Evolutionary conservation across 2,113 vertebrate genomes (phyloP).

Genomic region (Eudyptes chrysolophus): DNA sequence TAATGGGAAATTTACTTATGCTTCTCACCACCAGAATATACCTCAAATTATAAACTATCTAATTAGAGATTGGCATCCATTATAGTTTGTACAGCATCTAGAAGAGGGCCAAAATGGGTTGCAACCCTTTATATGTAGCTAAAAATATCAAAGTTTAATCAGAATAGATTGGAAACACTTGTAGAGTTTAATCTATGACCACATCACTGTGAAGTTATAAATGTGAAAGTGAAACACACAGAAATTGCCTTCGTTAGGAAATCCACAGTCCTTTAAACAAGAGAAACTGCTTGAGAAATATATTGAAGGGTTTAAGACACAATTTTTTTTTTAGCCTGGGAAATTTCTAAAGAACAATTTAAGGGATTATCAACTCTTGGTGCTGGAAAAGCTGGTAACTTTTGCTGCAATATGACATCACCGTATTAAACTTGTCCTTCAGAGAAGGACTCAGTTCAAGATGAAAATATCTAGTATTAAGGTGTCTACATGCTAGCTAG

Average conservation of each 20-base stretch:
- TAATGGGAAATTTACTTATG: conserved; percentile 16
- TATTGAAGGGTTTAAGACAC: not conserved
- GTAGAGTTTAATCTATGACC: conserved; percentile 13
- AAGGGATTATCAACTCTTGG: not conserved
- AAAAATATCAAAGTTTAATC: conserved; percentile 23
- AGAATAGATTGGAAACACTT: not conserved
- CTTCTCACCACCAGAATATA: not conserved
- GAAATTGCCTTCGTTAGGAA: not conserved
- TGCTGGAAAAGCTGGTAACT: not conserved
- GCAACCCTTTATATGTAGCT: not conserved
- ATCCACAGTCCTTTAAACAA: not conserved
- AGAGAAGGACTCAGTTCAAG: not conserved
- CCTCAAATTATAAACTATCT: not conserved
- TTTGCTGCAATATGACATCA: not conserved
- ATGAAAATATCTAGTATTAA: not conserved
- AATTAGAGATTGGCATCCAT: not conserved
- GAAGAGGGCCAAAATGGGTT: not conserved
- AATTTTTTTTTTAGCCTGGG: not conserved
- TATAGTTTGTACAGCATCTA: not conserved
- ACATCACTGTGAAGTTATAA: not conserved
- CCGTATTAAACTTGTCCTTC: not conserved
- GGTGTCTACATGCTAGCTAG: not conserved
- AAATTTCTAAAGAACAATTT: not conserved
- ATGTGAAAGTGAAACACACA: conserved; percentile 14
- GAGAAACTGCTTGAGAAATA: not conserved